Conservation (phyloP, 2,797 vertebrate genomes). For the Calcarius lapponicus region DNA sequence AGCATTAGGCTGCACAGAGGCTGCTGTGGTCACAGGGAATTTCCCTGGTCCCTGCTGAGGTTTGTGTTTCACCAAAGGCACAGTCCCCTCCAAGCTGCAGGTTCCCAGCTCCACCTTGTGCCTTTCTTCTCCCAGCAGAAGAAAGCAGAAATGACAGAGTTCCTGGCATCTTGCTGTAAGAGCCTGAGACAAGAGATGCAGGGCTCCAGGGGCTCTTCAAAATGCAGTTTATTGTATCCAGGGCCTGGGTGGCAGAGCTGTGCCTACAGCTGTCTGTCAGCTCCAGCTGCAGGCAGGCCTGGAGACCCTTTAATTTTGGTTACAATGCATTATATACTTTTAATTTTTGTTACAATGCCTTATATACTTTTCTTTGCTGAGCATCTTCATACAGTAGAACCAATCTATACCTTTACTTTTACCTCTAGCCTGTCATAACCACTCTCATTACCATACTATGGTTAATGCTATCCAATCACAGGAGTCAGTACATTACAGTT, state of each 20-base stretch:
- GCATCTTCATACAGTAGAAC: background rate
- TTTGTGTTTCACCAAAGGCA: background rate
- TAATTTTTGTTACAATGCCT: no score
- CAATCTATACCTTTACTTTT: background rate
- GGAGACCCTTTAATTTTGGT: background rate
- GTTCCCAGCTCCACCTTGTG: accelerated
- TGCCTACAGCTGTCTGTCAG: background rate
- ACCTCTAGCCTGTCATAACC: background rate
- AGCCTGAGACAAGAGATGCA: no score
- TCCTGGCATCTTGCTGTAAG: background rate
- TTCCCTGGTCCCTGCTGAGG: background rate
- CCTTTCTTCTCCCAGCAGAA: background rate
- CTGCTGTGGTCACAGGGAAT: accelerated
- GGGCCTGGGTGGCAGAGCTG: background rate
- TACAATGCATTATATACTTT: no score
- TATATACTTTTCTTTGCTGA: background rate
- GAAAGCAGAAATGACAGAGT: background rate
- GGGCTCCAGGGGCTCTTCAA: no score
- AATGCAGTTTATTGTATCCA: no score
- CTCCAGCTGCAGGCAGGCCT: background rate
- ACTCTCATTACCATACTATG: accelerated
- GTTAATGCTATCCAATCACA: background rate
- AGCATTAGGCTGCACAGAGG: background rate
- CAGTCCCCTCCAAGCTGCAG: accelerated
- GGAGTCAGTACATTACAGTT: background rate